A percentile compares a stretch with the other conserved stretches of the same genome.
Conservation (phyloP, 2,888 invertebrate species). For the Tipula helvola region DNA sequence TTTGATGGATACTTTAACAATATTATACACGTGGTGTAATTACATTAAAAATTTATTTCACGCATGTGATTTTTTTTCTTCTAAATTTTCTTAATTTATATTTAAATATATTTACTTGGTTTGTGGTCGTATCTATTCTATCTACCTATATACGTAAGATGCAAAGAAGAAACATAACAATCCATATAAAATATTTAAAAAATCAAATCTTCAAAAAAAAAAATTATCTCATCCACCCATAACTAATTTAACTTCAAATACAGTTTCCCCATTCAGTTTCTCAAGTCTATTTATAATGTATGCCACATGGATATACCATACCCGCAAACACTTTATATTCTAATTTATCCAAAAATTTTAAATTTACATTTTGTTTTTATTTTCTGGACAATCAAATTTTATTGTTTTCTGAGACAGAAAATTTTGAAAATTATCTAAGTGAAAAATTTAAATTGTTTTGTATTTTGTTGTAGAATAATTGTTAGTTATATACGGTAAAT, state of each 20-base stretch:
- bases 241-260: not conserved
- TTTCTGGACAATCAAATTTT: not conserved
- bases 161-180: not conserved
- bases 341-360: not conserved
- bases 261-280: not conserved
- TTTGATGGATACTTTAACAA: not conserved
- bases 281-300: not conserved
- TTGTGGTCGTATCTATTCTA: not conserved
- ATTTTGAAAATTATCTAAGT: not conserved
- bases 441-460: not conserved
- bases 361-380: not conserved
- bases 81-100: not conserved
- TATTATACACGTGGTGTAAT: not conserved
- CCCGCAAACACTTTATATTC: not conserved
- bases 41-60: not conserved
- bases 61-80: not conserved
- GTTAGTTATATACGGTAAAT: not conserved
- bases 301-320: not conserved
- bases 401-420: not conserved
- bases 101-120: not conserved
- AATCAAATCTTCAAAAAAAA: not conserved
- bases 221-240: not conserved
- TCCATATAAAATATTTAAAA: not conserved
- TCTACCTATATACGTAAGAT: not conserved
- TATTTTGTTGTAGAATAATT: not conserved